These are phyloP conservation scores for Hyalella azteca DNA, from an alignment of 2,888 invertebrate genomes.

Conservation along the genomic window DNA sequence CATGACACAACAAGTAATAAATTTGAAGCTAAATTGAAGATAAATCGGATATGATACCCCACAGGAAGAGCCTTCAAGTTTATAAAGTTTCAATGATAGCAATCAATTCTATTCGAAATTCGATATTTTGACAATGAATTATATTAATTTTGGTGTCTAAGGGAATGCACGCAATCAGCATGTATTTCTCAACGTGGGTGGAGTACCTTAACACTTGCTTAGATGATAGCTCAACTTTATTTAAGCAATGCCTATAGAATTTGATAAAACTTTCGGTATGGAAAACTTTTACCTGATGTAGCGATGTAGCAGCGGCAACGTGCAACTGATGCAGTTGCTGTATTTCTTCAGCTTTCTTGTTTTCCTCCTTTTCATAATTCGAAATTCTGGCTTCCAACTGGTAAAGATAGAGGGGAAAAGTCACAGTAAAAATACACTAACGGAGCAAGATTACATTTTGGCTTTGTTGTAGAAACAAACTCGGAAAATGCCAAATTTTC, in stretches of 20 bases:
- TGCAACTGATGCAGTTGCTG: constrained; percentile 28
- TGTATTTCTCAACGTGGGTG: background rate
- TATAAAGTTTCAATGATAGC: background rate
- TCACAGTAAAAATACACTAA: too few relatives aligned
- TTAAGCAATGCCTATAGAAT: background rate
- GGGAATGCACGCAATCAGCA: background rate
- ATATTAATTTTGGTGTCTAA: background rate
- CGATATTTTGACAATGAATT: background rate
- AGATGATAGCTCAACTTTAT: background rate
- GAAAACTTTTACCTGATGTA: background rate
- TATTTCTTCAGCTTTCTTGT: background rate
- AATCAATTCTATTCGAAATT: background rate
- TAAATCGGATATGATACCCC: background rate
- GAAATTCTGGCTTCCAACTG: background rate
- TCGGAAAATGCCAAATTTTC: too few relatives aligned
- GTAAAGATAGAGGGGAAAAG: background rate
- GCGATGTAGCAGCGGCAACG: background rate
- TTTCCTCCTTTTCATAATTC: background rate
- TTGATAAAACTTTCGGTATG: background rate
- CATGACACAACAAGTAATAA: background rate
- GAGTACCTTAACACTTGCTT: background rate
- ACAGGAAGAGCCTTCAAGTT: background rate
- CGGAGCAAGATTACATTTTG: too few relatives aligned
- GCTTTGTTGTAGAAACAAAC: too few relatives aligned
- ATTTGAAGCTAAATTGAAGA: background rate